Evolutionary conservation across 1,140 invertebrate species (phyloP), one percentile per base, ranked within the genome.

Genomic region (Aphaenogaster floridana): DNA sequence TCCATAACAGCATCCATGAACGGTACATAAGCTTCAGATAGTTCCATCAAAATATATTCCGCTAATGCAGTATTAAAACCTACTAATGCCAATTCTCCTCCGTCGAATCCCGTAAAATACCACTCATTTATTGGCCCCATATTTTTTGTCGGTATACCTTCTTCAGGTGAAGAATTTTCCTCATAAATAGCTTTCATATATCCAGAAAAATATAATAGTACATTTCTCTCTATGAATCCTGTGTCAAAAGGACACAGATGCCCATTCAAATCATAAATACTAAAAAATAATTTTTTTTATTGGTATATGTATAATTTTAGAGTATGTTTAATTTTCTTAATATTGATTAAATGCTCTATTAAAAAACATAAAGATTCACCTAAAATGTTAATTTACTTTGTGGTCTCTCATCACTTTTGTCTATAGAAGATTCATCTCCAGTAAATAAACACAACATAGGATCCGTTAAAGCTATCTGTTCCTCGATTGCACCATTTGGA

Each of bases 101-200:
- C 21, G 21, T 21, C 21, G 21, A 21, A 21, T 21, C 21, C 21
- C 21, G 21, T 21, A 21, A 21, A 21, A 21, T 21, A 21, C 21
- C 21, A 21, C 21, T 21, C 21, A 21, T 21, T 21, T 21, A 21
- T 21, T 21, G 21, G 21, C 21, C 21, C 21, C 21, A 21, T 21
- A 21, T 21, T 21, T 21, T 42, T 21, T 21, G 21, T 21, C 21
- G 21, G 21, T 21, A 21, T 21, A 0, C 21, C 21, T 21, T 21
- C 21, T 21, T 21, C 21, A 21, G 21, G 21, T 21, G 21, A 96
- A 17, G 97, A 92, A 90, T 97, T 96, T 64, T 98, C 98, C 88
- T 97, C 97, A 95, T 97, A 98, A 88, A 99, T 97, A 15, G 97
- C 96, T 94, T 98, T 98, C 5, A 98, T 96, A 91, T 97, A 97